phyloP scores from a whole-genome alignment of 2,888 invertebrate genomes.

The Dichetophora obliterata region DNA sequence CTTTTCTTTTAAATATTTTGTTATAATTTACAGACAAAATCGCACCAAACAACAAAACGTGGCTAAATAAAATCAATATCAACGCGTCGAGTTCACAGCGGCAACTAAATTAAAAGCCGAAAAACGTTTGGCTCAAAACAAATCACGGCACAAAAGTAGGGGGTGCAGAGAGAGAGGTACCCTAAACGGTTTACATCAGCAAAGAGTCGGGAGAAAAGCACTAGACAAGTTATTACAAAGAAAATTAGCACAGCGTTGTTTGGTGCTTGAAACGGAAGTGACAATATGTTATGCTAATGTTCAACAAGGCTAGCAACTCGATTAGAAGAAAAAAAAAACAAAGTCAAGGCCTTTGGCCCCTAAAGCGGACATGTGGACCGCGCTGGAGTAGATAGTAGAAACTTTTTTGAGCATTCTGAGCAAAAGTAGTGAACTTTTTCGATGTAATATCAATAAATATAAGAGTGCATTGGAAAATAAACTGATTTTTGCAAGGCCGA shows the following conservation, averaged over 20 bases:
- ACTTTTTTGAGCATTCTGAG: background rate
- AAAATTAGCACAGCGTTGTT: background rate
- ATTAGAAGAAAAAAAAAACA: background rate
- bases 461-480: background rate
- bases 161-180: background rate
- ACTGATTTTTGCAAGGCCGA: background rate
- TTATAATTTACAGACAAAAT: background rate
- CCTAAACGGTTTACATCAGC: background rate
- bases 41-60: background rate
- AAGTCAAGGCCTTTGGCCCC: background rate
- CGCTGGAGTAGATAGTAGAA: too few relatives aligned
- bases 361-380: too few relatives aligned
- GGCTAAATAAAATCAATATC: background rate
- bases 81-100: background rate
- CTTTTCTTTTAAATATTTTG: background rate
- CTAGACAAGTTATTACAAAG: background rate
- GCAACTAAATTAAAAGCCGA: background rate
- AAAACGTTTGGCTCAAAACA: background rate
- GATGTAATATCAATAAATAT: too few relatives aligned
- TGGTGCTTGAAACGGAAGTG: background rate
- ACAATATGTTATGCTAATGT: conserved; percentile 9
- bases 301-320: background rate
- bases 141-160: background rate
- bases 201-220: background rate
- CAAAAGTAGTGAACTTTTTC: background rate